Evolutionary conservation across 2,888 invertebrate genomes (phyloP).

Genomic region (Sipha maydis): DNA sequence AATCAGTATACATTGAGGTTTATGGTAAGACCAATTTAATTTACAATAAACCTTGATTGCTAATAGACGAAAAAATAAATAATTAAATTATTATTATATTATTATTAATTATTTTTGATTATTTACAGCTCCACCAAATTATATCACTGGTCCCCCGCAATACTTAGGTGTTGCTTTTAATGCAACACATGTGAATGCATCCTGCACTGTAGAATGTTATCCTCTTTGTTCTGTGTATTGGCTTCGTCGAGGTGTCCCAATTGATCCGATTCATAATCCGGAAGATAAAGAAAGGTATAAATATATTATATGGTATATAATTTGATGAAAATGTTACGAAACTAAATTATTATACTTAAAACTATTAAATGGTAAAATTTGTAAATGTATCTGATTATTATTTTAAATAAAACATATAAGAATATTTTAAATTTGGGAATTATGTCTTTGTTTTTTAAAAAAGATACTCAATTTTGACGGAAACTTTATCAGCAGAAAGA

Average conservation of each 20-base stretch:
- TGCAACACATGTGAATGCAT: conserved; percentile 75
- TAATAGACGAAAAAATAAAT: conserved; percentile 45
- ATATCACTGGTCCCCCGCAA: conserved; percentile 83
- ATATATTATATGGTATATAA: no score
- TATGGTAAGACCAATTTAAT: conserved; percentile 70
- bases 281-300: conserved; percentile 31
- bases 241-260: conserved; percentile 80
- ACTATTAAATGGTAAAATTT: no score
- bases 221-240: conserved; percentile 87
- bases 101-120: conserved; percentile 66
- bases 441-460: conserved; percentile 35
- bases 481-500: conserved; percentile 70
- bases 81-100: neutral
- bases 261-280: conserved; percentile 69
- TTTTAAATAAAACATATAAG: no score
- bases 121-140: conserved; percentile 82
- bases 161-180: conserved; percentile 78
- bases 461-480: conserved; percentile 73
- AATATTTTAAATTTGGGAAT: no score
- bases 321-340: no score
- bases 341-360: no score
- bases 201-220: conserved; percentile 89
- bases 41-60: conserved; percentile 66
- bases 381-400: no score
- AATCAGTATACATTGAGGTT: conserved; percentile 77